These are phyloP conservation scores for Saguinus imperator DNA, from an alignment of 2,113 vertebrate genomes.

Conservation along the genomic window DNA sequence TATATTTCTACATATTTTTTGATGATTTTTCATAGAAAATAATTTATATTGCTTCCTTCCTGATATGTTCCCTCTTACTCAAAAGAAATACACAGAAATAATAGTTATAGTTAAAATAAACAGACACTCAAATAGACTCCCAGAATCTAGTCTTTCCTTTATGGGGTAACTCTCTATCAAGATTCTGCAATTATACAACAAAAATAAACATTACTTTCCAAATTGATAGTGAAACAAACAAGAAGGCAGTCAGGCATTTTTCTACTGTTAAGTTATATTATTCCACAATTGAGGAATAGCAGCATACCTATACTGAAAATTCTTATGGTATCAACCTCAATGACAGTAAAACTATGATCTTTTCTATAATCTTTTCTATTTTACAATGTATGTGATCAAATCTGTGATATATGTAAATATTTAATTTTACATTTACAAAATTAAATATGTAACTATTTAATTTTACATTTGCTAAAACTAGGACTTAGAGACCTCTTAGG, in stretches of 20 bases:
- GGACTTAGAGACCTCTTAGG: not conserved
- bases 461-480: not conserved
- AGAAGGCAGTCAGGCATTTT: not conserved
- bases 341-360: not conserved
- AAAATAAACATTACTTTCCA: constrained; percentile 41
- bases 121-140: not conserved
- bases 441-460: not conserved
- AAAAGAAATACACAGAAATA: constrained; percentile 50
- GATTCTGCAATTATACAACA: not conserved
- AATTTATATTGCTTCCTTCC: not conserved
- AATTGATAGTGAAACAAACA: constrained; percentile 31
- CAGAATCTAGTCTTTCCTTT: not conserved
- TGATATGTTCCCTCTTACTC: not conserved
- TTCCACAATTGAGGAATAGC: not conserved
- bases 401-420: not conserved
- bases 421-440: not conserved
- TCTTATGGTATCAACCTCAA: not conserved
- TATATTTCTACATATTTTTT: constrained; percentile 45
- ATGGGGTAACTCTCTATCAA: not conserved
- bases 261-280: not conserved
- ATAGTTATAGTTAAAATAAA: constrained; percentile 42
- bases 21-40: constrained; percentile 55
- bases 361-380: not conserved
- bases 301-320: not conserved
- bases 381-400: not conserved